Percentiles rank a stretch among this genome's conserved stretches.
phyloP scores from a whole-genome alignment of 64 coral and sea anemone genomes.

The Dendronephthya gigantea region DNA sequence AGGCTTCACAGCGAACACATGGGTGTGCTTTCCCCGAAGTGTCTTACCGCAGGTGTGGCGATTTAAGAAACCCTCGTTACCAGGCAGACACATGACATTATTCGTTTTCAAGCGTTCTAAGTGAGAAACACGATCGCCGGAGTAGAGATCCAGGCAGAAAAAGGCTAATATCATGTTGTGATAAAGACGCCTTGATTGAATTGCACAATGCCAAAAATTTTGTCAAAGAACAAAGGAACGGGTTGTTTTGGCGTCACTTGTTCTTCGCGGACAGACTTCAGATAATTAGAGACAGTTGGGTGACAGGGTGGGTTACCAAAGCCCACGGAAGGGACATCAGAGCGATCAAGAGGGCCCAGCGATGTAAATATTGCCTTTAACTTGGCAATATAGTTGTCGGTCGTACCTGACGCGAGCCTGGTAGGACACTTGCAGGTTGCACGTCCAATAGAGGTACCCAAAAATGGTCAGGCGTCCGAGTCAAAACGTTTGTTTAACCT shows the following conservation, averaged over 20 bases:
- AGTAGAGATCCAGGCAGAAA: slow-evolving; percentile 37
- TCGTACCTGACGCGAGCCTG: not conserved
- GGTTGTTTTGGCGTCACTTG: slow-evolving; percentile 37
- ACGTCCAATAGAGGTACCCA: not conserved
- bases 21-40: not conserved
- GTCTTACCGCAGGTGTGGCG: not conserved
- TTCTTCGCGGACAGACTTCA: slow-evolving; percentile 23
- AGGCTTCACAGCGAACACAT: not conserved
- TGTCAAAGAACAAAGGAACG: too few relatives aligned
- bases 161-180: slow-evolving; percentile 19
- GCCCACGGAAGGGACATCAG: not conserved
- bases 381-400: slow-evolving; percentile 23
- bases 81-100: slow-evolving; percentile 4
- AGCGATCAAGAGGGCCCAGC: not conserved
- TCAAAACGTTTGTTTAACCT: not conserved
- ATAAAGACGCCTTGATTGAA: not conserved
- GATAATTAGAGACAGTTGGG: not conserved
- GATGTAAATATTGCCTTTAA: slow-evolving; percentile 22
- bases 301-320: slow-evolving; percentile 19
- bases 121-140: slow-evolving; percentile 21
- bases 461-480: not conserved
- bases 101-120: slow-evolving; percentile 26
- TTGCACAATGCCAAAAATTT: not conserved
- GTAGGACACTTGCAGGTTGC: not conserved
- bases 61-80: not conserved